A percentile compares a stretch with the other conserved stretches of the same genome.
Evolutionary conservation across 2,888 invertebrate genomes (phyloP).

Genomic region (Pristionchus exspectatus): DNA sequence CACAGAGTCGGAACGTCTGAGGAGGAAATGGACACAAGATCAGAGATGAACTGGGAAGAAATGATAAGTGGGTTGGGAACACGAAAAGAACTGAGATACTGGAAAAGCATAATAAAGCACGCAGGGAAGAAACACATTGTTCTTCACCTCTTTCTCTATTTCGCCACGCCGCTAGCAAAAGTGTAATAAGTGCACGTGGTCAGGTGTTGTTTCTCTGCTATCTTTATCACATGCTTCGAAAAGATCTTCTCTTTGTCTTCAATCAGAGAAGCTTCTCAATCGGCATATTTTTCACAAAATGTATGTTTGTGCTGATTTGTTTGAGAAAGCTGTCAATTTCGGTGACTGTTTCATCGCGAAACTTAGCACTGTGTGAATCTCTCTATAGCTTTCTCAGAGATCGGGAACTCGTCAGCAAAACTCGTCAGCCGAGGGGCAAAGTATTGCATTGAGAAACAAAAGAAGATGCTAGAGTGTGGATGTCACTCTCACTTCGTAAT

Average conservation of each 20-base stretch:
- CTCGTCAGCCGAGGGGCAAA: neutral
- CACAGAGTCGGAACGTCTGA: neutral
- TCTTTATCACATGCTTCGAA: neutral
- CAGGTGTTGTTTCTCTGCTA: neutral
- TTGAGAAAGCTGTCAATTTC: no score
- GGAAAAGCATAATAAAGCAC: neutral
- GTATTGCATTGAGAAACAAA: conserved; percentile 1
- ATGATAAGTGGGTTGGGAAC: no score
- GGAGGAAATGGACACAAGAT: neutral
- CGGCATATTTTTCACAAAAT: neutral
- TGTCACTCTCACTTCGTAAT: no score
- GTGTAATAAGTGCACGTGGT: conserved; percentile 1
- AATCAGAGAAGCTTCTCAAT: no score
- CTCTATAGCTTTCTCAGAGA: no score
- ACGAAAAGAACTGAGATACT: no score
- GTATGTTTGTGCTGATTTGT: no score
- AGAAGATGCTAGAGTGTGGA: neutral
- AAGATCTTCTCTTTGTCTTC: no score
- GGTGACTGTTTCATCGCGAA: no score
- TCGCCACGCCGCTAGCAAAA: neutral
- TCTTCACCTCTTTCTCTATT: neutral
- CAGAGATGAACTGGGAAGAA: neutral
- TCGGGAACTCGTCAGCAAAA: neutral
- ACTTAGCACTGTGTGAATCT: no score
- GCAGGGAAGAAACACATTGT: neutral